Evolutionary conservation across 2,888 invertebrate genomes (phyloP).

Genomic region (Scaptomyza cyrtandrae): DNA sequence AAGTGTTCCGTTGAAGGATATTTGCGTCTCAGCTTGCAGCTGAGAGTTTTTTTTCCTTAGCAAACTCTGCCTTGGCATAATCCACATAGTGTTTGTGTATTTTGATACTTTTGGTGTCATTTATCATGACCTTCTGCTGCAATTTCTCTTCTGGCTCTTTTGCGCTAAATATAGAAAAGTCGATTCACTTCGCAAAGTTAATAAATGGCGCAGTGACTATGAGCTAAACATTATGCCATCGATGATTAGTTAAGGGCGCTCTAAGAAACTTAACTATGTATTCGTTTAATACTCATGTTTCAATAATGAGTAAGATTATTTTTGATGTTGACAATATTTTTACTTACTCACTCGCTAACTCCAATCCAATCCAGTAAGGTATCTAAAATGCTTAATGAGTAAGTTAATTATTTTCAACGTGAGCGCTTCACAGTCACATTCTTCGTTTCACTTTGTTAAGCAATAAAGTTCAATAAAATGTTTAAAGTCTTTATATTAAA

Average conservation of each 20-base stretch:
- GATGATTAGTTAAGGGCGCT: constrained; percentile 25
- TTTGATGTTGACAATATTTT: no score
- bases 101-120: constrained; percentile 77
- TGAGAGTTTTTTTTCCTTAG: constrained; percentile 6
- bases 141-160: constrained; percentile 29
- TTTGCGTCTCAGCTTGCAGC: constrained; percentile 45
- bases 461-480: no score
- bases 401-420: no score
- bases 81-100: constrained; percentile 51
- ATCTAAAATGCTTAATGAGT: not conserved
- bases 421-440: no score
- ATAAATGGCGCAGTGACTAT: constrained; percentile 33
- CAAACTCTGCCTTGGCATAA: constrained; percentile 19
- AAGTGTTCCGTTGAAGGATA: constrained; percentile 60
- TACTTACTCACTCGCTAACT: no score
- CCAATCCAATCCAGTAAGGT: no score
- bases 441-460: no score
- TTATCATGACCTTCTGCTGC: constrained; percentile 73
- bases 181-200: constrained; percentile 20
- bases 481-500: no score
- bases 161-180: constrained; percentile 56
- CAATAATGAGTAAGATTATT: constrained; percentile 6
- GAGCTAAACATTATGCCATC: constrained; percentile 26
- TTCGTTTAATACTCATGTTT: not conserved
- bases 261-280: not conserved